A percentile compares a stretch with the other conserved stretches of the same genome.
Conservation (phyloP, 2,888 invertebrate genomes). For the Crioceris asparagi region DNA sequence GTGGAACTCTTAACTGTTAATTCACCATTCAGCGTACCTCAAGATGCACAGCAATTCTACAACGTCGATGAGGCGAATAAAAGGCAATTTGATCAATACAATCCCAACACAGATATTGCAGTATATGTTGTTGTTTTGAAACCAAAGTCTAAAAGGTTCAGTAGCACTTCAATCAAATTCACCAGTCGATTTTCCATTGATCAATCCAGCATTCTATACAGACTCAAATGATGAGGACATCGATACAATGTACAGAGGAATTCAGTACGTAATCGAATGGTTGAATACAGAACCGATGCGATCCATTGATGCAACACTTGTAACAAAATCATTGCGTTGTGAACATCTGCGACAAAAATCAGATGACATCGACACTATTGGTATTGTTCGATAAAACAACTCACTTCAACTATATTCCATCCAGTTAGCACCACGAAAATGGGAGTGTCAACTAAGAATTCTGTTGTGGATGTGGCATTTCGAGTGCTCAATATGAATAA, state of each 20-base stretch:
- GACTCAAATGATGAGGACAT: conserved; percentile 39
- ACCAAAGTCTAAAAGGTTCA: background rate
- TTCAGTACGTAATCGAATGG: conserved; percentile 33
- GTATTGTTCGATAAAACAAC: conserved; percentile 38
- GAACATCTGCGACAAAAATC: conserved; percentile 25
- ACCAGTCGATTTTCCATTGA: background rate
- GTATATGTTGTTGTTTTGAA: background rate
- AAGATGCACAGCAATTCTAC: background rate
- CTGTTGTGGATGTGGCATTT: conserved; percentile 44
- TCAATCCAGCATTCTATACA: background rate
- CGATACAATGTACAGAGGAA: conserved; percentile 52
- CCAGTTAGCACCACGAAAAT: conserved; percentile 44
- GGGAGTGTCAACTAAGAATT: conserved; percentile 39
- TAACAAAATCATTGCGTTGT: no score
- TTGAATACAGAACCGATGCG: conserved; percentile 46
- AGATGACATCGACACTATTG: conserved; percentile 33
- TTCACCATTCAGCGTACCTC: background rate
- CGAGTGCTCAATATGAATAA: conserved; percentile 41
- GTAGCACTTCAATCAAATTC: background rate
- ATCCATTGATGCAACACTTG: conserved; percentile 44
- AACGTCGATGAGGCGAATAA: background rate
- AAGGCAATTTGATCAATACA: background rate
- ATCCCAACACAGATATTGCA: background rate
- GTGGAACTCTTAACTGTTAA: background rate
- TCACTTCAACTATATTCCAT: conserved; percentile 39